Evolutionary conservation across 2,113 vertebrate species (phyloP), one percentile per base, ranked within the genome.

Genomic region (Sterrhoptilus dennistouni): DNA sequence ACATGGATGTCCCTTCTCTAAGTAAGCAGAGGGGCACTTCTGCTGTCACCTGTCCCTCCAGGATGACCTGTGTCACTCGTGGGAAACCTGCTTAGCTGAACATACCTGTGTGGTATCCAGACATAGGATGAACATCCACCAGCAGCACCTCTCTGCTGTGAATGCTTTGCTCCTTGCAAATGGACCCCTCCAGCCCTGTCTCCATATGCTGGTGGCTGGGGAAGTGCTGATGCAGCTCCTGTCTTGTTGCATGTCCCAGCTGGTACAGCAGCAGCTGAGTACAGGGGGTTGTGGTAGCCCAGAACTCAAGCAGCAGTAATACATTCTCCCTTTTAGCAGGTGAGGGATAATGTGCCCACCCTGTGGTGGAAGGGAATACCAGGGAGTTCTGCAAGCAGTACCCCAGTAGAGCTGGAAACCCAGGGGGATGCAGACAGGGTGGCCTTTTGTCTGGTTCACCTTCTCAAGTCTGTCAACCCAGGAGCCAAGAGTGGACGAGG

Each of bases 151-250:
- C 9, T 5, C 40, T 77, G 50, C 44, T 85, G 16, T 0, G 0
- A 66, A 60, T 7, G 17, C 21, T 61, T 72, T 68, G 25, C 35
- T 77, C 23, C 64, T 93, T 54, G 47, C 47, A 65, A 11, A 0
- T 3, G 10, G 49, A 42, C 16, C 5, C 19, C 29, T 65, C 22
- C 35, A 24, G 25, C 11, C 28, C 57, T 0, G 0, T 28, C 47
- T 31, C 40, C 33, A 20, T 16, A 15, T 64, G 69, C 54, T 69
- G 80, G 36, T 19, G 61, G 36, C 70, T 56, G 84, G 33, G 49
- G 33, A 81, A 68, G 20, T 54, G 72, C 68, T 59, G 47, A n/a
- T 52, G 40, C 38, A 60, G 35, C 49, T 76, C 33, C 40, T 87
- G 23, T 35, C 45, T 69, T 8, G 0, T 35, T 84, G 49, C 50